Percentiles rank a stretch among this genome's conserved stretches.
Evolutionary conservation across 2,888 invertebrate genomes (phyloP).

Genomic region (Cataglyphis altisquamis): DNA sequence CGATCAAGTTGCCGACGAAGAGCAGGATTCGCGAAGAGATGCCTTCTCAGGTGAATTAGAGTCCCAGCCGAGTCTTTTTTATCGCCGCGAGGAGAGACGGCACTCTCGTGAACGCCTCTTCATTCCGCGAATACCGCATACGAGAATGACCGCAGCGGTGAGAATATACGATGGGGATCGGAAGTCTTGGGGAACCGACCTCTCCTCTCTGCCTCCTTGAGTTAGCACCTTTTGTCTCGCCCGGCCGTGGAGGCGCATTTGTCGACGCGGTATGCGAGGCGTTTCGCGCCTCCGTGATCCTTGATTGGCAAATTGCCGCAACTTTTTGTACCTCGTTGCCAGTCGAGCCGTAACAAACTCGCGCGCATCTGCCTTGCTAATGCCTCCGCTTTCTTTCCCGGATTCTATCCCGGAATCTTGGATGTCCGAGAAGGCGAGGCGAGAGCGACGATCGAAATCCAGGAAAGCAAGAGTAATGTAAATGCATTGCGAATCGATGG

Average conservation of each 20-base stretch:
- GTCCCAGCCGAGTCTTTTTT: conserved; percentile 52
- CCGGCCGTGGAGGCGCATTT: conserved; percentile 62
- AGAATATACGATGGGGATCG: conserved; percentile 67
- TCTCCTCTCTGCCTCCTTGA: conserved; percentile 64
- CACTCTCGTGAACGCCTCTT: conserved; percentile 71
- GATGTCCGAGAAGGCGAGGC: background rate
- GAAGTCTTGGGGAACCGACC: conserved; percentile 57
- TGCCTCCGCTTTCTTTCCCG: conserved; percentile 13
- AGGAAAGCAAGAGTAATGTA: background rate
- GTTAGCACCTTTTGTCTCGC: conserved; percentile 74
- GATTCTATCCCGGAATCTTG: conserved; percentile 3
- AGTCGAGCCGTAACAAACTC: background rate
- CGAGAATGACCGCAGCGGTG: conserved; percentile 52
- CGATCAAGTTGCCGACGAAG: background rate
- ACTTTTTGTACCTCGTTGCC: conserved; percentile 35
- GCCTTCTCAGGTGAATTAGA: conserved; percentile 56
- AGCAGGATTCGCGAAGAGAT: background rate
- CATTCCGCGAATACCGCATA: conserved; percentile 75
- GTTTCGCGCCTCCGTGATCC: conserved; percentile 70
- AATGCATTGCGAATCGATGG: background rate
- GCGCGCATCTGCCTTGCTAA: conserved; percentile 30
- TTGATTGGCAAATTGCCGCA: conserved; percentile 72
- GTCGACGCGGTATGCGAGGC: conserved; percentile 75
- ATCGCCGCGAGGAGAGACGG: conserved; percentile 22
- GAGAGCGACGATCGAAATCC: background rate